Conservation (phyloP, 2,888 invertebrate species). For the Phrixothrix hirtus region DNA sequence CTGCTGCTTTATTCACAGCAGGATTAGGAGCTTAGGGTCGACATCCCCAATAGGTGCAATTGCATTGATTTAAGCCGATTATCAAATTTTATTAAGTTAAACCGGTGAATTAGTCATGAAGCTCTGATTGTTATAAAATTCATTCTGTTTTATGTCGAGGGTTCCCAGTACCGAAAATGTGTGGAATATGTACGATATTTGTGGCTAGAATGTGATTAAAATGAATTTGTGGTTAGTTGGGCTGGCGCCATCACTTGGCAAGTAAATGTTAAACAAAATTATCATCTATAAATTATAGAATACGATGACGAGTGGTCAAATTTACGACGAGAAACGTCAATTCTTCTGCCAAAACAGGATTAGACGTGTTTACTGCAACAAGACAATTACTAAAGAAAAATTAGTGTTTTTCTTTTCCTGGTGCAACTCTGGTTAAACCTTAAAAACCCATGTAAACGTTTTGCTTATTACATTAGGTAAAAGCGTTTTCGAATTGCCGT, state of each 20-base stretch:
- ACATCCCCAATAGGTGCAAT: constrained; percentile 33
- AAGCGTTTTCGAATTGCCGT: too few relatives aligned
- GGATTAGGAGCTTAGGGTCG: constrained; percentile 40
- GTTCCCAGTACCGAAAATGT: not conserved
- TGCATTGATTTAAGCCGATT: constrained; percentile 34
- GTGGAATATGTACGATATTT: not conserved
- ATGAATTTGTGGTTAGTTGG: constrained; percentile 23
- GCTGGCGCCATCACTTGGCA: constrained; percentile 18
- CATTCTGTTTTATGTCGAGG: constrained; percentile 2
- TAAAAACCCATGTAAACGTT: too few relatives aligned
- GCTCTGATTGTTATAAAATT: constrained; percentile 11
- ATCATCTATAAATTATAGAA: too few relatives aligned
- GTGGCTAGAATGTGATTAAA: constrained; percentile 14
- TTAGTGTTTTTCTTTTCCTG: too few relatives aligned
- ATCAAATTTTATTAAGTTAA: constrained; percentile 31
- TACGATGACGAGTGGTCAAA: too few relatives aligned
- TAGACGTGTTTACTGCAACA: too few relatives aligned
- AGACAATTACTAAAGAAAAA: too few relatives aligned
- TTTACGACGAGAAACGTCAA: too few relatives aligned
- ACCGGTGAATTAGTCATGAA: constrained; percentile 22
- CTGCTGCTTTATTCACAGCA: constrained; percentile 39
- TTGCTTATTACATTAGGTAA: too few relatives aligned
- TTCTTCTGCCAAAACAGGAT: too few relatives aligned
- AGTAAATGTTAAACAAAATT: not conserved
- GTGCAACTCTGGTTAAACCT: too few relatives aligned